Base-by-base conservation (phyloP, 2,888 invertebrate genomes). In the Andricus quercusramuli region DNA sequence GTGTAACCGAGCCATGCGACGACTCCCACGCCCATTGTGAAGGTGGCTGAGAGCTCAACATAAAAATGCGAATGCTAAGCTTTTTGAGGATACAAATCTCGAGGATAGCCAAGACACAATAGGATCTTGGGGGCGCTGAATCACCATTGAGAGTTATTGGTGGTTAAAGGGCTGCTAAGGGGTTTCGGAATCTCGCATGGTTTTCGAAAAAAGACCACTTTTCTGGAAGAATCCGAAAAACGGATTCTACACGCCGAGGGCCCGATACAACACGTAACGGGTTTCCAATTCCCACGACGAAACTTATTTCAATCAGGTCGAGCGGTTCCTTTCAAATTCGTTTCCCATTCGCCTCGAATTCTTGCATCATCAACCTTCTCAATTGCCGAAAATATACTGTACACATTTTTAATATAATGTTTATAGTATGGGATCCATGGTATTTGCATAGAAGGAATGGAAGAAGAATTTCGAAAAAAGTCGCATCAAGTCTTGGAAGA, bases 1-100 rank as follows among this genome's bases (percentile, higher is more conserved):
- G 85, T 85, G 84, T 88, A 89, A 88, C 87, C 89, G 89, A 90
- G 74, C 88, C 87, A 87, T 87, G 80, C 84, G 81, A 84, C 86
- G 88, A 90, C 91, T 92, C 92, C 92, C 92, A 92, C 92, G 91
- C 91, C 88, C 88, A 90, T 91, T 90, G 89, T 89, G 86, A 85
- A 88, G 88, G 86, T 87, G 88, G 88, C 88, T 88, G 87, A 83
- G 83, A 82, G 83, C 86, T 89, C 85, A 88, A 88, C 88, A 88
- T 89, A 88, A 91, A 91, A 90, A 89, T 89, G 86, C 85, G 87
- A 87, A 87, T 87, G 79, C 80, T 83, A 83, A 86, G 85, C 84
- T 85, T 85, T 86, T 82, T 79, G 65, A 79, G 87, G 86, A 84
- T 82, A 85, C 83, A 84, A 85, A 84, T 85, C 83, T 85, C 84